A percentile compares a stretch with the other conserved stretches of the same genome.
Conservation (phyloP, 2,888 invertebrate species). For the Masnerella sp. region DNA sequence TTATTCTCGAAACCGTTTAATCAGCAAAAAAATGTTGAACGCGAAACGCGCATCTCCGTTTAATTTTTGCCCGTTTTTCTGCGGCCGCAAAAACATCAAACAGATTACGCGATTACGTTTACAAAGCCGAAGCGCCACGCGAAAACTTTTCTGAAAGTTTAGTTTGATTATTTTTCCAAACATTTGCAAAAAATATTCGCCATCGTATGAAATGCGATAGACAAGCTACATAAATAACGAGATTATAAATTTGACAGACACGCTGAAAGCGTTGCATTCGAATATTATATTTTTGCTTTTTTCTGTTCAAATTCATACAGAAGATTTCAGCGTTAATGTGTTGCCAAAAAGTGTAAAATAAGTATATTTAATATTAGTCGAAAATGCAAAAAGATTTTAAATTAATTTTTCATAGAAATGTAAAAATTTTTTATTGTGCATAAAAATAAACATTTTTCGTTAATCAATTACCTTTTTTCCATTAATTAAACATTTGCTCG, state of each 20-base stretch:
- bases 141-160: slow-evolving; percentile 19
- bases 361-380: too few relatives aligned
- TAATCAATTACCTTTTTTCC: too few relatives aligned
- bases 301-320: too few relatives aligned
- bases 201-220: slow-evolving; percentile 2
- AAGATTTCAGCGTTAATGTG: too few relatives aligned
- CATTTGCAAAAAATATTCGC: slow-evolving; percentile 35
- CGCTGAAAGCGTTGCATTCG: slow-evolving; percentile 32
- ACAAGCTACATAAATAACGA: slow-evolving; percentile 12
- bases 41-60: slow-evolving; percentile 1
- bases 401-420: too few relatives aligned
- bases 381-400: too few relatives aligned
- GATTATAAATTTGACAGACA: slow-evolving; percentile 35
- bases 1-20: background rate
- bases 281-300: slow-evolving; percentile 36
- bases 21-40: background rate
- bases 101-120: slow-evolving; percentile 18
- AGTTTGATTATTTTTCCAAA: slow-evolving; percentile 41
- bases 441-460: too few relatives aligned
- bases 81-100: slow-evolving; percentile 9
- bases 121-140: slow-evolving; percentile 2
- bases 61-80: slow-evolving; percentile 9
- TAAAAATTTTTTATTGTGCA: too few relatives aligned
- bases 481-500: too few relatives aligned
- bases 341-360: too few relatives aligned